Percentiles rank a stretch among this genome's conserved stretches.
Conservation (phyloP, 2,797 vertebrate genomes). For the Leptodactylus fallax region DNA sequence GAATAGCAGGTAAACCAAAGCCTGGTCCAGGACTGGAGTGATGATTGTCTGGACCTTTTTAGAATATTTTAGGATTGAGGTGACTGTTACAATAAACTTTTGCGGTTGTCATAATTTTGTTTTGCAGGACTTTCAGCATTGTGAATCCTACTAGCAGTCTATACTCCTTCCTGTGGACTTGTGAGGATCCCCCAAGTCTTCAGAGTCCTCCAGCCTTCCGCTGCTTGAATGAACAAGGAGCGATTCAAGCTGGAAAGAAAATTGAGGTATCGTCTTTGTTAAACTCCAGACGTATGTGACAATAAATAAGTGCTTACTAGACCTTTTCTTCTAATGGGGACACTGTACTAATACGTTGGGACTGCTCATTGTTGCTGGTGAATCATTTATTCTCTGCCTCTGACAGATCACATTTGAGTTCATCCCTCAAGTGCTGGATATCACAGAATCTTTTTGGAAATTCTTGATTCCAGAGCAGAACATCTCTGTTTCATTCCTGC, state of each 20-base stretch:
- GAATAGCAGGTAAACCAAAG: conserved; percentile 73
- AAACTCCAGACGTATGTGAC: background rate
- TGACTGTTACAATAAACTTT: background rate
- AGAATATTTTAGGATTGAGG: background rate
- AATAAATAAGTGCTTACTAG: background rate
- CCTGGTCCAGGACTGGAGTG: background rate
- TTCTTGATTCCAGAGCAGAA: conserved; percentile 82
- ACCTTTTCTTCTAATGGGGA: too few species aligned
- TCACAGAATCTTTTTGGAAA: conserved; percentile 87
- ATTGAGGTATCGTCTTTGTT: conserved; percentile 76
- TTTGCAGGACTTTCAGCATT: conserved; percentile 81
- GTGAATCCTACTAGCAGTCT: conserved; percentile 84
- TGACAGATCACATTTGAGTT: conserved; percentile 85
- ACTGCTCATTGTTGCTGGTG: too few species aligned
- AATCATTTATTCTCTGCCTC: too few species aligned
- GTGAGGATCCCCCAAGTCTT: conserved; percentile 74
- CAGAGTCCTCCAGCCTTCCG: conserved; percentile 73
- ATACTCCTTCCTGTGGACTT: conserved; percentile 85
- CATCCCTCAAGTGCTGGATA: conserved; percentile 74
- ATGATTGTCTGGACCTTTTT: too few species aligned
- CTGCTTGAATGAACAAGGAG: conserved; percentile 80
- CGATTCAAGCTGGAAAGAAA: conserved; percentile 82
- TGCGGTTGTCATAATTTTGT: background rate
- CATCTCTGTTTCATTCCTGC: conserved; percentile 83
- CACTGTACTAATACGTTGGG: background rate